Conservation (phyloP, 2,888 invertebrate genomes). For the Operophtera brumata region DNA sequence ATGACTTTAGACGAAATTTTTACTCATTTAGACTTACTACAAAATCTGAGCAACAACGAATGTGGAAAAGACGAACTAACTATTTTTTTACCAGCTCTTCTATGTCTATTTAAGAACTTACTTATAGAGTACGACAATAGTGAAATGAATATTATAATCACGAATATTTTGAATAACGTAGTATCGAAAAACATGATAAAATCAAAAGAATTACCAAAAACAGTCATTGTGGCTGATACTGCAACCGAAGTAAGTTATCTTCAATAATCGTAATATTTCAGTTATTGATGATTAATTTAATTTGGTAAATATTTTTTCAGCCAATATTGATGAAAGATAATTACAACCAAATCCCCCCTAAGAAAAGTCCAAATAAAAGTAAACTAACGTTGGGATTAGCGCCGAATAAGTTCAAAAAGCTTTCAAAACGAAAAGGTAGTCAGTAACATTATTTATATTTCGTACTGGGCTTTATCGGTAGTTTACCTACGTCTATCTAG, state of each 20-base stretch:
- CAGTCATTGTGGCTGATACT: constrained; percentile 42
- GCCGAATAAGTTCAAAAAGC: constrained; percentile 40
- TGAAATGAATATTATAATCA: constrained; percentile 62
- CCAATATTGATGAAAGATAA: constrained; percentile 50
- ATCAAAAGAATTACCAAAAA: constrained; percentile 32
- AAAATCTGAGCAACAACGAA: constrained; percentile 48
- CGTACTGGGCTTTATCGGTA: too few species aligned
- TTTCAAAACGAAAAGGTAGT: constrained; percentile 47
- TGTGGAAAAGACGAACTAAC: constrained; percentile 50
- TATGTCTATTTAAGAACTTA: constrained; percentile 54
- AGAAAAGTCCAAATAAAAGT: constrained; percentile 41
- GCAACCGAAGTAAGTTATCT: constrained; percentile 55
- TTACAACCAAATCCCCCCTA: constrained; percentile 50
- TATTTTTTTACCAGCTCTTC: constrained; percentile 44
- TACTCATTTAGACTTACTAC: constrained; percentile 55
- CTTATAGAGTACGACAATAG: constrained; percentile 62
- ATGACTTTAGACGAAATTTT: constrained; percentile 64
- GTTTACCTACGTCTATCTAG: too few species aligned
- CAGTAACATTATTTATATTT: too few species aligned
- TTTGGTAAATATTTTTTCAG: too few species aligned
- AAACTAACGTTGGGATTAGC: constrained; percentile 38
- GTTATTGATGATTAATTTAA: too few species aligned
- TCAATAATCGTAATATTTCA: too few species aligned
- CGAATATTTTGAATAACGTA: constrained; percentile 60
- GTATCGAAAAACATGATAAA: constrained; percentile 45